phyloP scores from a whole-genome alignment of 2,888 invertebrate genomes.

The Heteromyza rotundicornis region DNA sequence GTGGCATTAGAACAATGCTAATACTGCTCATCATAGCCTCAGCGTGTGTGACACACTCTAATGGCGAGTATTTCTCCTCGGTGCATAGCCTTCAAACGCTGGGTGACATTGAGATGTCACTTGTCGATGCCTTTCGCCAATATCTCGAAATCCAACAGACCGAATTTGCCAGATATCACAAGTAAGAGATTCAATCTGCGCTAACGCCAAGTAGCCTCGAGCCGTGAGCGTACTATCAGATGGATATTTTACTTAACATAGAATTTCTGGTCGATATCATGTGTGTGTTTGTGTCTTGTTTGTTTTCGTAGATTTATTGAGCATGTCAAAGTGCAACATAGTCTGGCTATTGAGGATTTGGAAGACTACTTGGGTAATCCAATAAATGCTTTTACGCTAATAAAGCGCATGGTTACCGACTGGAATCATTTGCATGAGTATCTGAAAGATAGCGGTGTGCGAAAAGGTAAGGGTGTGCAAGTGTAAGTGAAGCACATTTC shows the following conservation, averaged over 20 bases:
- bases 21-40: neutral
- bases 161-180: constrained; percentile 33
- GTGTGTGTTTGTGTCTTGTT: neutral
- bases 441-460: constrained; percentile 68
- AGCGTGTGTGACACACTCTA: neutral
- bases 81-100: constrained; percentile 39
- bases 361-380: constrained; percentile 84
- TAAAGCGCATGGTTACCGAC: constrained; percentile 88
- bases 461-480: constrained; percentile 67
- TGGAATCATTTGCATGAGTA: constrained; percentile 74
- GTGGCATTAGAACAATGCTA: neutral
- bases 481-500: too few species aligned
- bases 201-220: neutral
- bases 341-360: constrained; percentile 73
- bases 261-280: too few species aligned
- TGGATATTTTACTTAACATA: too few species aligned
- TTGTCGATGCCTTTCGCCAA: constrained; percentile 34
- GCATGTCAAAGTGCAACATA: constrained; percentile 74
- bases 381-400: constrained; percentile 87
- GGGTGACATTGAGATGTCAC: constrained; percentile 33
- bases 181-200: constrained; percentile 29
- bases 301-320: constrained; percentile 59
- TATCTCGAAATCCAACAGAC: constrained; percentile 32
- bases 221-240: too few species aligned
- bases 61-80: constrained; percentile 47